Evolutionary conservation across 2,888 invertebrate species (phyloP).

Genomic region (Tenthredo livida): DNA sequence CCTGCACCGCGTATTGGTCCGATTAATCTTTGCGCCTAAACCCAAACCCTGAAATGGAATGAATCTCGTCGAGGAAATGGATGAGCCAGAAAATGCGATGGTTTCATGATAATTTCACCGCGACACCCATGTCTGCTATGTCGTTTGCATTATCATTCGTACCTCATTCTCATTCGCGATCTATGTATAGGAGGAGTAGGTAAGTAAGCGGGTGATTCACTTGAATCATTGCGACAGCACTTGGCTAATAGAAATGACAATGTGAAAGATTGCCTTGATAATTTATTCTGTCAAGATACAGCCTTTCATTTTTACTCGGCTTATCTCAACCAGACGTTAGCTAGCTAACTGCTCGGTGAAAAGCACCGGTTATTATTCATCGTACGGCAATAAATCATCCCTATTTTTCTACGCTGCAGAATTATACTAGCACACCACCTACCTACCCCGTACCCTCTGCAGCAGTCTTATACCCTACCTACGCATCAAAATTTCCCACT

Average conservation of each 20-base stretch:
- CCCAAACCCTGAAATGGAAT: too few relatives aligned
- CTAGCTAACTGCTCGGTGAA: constrained; percentile 1
- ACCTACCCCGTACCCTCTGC: too few relatives aligned
- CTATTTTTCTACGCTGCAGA: neutral
- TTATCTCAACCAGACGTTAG: constrained; percentile 18
- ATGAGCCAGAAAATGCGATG: too few relatives aligned
- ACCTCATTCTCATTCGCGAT: neutral
- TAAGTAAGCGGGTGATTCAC: neutral
- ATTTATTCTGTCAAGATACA: constrained; percentile 41
- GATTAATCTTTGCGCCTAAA: neutral
- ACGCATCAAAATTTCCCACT: neutral
- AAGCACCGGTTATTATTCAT: constrained; percentile 32
- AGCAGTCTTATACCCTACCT: too few relatives aligned
- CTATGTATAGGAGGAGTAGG: neutral
- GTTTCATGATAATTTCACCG: neutral
- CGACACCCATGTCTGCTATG: neutral
- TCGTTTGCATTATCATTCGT: neutral
- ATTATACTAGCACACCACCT: neutral
- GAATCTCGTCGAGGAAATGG: too few relatives aligned
- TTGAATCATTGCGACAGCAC: constrained; percentile 25
- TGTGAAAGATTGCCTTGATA: constrained; percentile 32
- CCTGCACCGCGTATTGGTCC: neutral
- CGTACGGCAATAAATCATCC: constrained; percentile 27
- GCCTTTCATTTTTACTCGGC: constrained; percentile 11
- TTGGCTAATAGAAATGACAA: constrained; percentile 32